phyloP scores from a whole-genome alignment of 2,113 vertebrate genomes.

The Oncorhynchus masou region DNA sequence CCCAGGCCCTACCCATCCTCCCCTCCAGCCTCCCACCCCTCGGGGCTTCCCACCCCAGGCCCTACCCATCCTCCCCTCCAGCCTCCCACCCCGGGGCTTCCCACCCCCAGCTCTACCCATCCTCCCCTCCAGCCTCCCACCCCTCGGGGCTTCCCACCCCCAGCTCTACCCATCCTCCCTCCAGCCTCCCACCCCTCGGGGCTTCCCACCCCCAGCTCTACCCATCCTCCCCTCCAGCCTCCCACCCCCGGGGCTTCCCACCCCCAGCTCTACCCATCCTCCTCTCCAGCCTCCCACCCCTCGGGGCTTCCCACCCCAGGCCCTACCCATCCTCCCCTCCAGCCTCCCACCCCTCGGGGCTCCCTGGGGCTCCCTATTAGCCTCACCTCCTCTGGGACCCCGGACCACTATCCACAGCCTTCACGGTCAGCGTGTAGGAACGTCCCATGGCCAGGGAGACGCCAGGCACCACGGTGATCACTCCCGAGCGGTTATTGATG shows the following conservation, averaged over 20 bases:
- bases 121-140: not conserved
- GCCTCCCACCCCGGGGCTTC: too few species aligned
- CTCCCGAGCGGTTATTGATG: constrained; percentile 81
- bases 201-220: too few species aligned
- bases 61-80: too few species aligned
- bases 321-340: not conserved
- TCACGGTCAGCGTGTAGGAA: constrained; percentile 86
- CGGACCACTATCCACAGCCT: constrained; percentile 84
- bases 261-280: constrained; percentile 6
- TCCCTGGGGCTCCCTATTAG: not conserved
- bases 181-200: not conserved
- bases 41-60: too few species aligned
- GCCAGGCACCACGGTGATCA: constrained; percentile 79
- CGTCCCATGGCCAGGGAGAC: constrained; percentile 76
- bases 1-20: too few species aligned
- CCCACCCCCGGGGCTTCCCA: not conserved
- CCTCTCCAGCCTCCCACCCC: constrained; percentile 73
- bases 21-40: too few species aligned
- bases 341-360: not conserved
- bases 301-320: too few species aligned
- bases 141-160: too few species aligned
- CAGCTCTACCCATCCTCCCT: not conserved
- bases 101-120: not conserved
- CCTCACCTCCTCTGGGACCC: constrained; percentile 82
- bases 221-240: not conserved